These are phyloP conservation scores for Pyrgilauda ruficollis DNA, from an alignment of 2,113 vertebrate species.

Conservation along the genomic window DNA sequence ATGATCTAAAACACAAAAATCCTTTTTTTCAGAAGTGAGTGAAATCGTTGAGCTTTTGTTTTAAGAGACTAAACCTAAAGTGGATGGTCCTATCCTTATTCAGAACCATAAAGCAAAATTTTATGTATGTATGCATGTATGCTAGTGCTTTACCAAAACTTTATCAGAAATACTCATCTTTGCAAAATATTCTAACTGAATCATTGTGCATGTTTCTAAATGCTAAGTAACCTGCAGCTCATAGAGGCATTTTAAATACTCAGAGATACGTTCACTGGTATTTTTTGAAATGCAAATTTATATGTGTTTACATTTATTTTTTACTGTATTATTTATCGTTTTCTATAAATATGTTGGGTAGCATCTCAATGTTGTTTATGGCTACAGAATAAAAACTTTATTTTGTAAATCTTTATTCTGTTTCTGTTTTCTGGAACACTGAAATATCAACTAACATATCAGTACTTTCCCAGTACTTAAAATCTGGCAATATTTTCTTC, in stretches of 20 bases:
- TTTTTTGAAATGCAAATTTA: not conserved
- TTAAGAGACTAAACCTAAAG: not conserved
- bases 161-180: not conserved
- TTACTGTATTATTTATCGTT: not conserved
- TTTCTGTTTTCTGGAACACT: not conserved
- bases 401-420: too few species aligned
- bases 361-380: not conserved
- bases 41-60: not conserved
- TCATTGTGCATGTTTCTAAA: not conserved
- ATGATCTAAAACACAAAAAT: not conserved
- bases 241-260: not conserved
- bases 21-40: not conserved
- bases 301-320: not conserved
- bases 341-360: not conserved
- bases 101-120: not conserved
- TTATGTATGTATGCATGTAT: accelerated
- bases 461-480: not conserved
- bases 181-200: not conserved
- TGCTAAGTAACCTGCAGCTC: not conserved
- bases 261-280: not conserved
- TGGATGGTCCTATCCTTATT: not conserved
- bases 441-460: not conserved
- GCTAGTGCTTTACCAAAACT: not conserved
- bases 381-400: not conserved
- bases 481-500: not conserved